Conservation (phyloP, 2,113 vertebrate species). For the Sinocyclocheilus anshuiensis region DNA sequence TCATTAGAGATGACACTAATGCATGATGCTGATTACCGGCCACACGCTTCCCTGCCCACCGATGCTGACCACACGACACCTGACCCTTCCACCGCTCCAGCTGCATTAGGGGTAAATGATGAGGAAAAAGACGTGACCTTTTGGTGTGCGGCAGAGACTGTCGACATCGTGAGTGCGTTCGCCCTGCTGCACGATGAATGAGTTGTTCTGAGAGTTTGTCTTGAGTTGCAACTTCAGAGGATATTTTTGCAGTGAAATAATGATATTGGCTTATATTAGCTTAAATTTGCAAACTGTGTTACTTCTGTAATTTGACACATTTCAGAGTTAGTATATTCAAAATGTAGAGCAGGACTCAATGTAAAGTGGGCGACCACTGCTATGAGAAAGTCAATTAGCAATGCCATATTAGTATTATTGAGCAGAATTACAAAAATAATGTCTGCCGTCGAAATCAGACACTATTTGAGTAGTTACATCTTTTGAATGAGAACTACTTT, state of each 20-base stretch:
- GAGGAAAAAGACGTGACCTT: conserved; percentile 73
- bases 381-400: background rate
- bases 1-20: conserved; percentile 80
- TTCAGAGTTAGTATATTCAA: background rate
- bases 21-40: conserved; percentile 79
- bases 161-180: conserved; percentile 45
- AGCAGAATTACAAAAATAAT: background rate
- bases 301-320: background rate
- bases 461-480: background rate
- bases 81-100: conserved; percentile 59
- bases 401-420: background rate
- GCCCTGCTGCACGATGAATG: background rate
- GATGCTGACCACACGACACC: conserved; percentile 72
- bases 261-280: background rate
- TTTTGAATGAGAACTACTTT: background rate
- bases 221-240: background rate
- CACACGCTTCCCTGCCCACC: conserved; percentile 65
- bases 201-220: background rate
- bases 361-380: background rate
- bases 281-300: background rate
- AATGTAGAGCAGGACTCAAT: background rate
- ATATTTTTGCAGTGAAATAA: conserved; percentile 13
- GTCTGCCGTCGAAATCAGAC: background rate
- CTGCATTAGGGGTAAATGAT: conserved; percentile 77
- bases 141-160: conserved; percentile 62